A percentile compares a stretch with the other conserved stretches of the same genome.
Evolutionary conservation across 2,888 invertebrate genomes (phyloP).

Genomic region (Mechanitis mazaeus): DNA sequence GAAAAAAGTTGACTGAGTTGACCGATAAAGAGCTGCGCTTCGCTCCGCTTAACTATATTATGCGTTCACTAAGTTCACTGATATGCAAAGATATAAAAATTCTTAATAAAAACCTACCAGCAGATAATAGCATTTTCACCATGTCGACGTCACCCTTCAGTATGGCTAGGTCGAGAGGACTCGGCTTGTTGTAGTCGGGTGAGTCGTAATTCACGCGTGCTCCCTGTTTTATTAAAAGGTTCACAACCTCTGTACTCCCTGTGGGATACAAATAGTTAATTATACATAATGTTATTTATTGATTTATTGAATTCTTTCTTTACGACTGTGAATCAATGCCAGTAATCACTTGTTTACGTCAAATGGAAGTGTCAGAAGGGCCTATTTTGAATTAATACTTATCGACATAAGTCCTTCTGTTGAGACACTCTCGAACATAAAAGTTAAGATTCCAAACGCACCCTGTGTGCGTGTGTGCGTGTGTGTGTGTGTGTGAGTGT

Average conservation of each 20-base stretch:
- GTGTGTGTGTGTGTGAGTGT: neutral
- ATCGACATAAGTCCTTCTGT: no score
- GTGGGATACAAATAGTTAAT: neutral
- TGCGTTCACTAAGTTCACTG: no score
- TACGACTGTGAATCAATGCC: no score
- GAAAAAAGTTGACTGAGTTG: no score
- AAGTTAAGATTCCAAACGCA: no score
- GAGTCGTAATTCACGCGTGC: constrained; percentile 82
- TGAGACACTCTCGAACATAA: no score
- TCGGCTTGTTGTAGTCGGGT: constrained; percentile 81
- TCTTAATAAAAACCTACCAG: constrained; percentile 68
- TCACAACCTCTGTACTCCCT: constrained; percentile 83
- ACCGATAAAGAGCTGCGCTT: no score
- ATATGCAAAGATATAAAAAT: neutral
- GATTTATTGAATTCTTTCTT: neutral
- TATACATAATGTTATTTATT: neutral
- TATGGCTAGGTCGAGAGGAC: constrained; percentile 90
- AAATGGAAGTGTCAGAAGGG: no score
- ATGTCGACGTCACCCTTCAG: constrained; percentile 86
- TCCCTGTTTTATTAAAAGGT: constrained; percentile 88
- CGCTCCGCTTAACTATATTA: no score
- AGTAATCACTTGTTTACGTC: no score
- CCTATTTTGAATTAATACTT: no score
- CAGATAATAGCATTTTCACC: constrained; percentile 81
- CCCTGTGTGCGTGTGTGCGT: no score